Evolutionary conservation across 2,797 vertebrate species (phyloP), one percentile per base, ranked within the genome.

Genomic region (Erithacus rubecula): DNA sequence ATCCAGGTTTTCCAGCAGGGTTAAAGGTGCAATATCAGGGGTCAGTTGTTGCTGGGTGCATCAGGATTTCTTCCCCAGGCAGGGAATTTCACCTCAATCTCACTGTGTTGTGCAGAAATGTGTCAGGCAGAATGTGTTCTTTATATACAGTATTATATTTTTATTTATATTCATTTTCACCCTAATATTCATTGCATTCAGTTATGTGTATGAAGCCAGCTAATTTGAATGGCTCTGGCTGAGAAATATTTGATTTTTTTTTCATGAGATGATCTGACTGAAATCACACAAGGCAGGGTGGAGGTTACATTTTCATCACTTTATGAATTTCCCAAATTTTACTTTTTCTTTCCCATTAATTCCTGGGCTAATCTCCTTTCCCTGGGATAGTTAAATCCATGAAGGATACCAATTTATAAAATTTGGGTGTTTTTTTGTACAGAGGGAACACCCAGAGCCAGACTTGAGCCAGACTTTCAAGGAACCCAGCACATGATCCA

Each of bases 21-120:
- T 51, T 12, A 6, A 70, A 58, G 51, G 60, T 29, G 19, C 16
- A 39, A 3, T 6, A 7, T 20, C 1, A 15, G 58, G 58, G 47
- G 30, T 3, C 56, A 8, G 37, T 2, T 55, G 51, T 21, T 55
- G 72, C 93, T 91, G 79, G 20, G 2, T 4, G 32, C 32, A 39
- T 23, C 58, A 49, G 84, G 29, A 41, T 55, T 68, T 53, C 76
- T 17, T 12, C 26, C 29, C 15, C 2, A 0, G 32, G 36, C n/a
- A 44, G 56, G 65, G 79, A 39, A 72, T 56, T 76, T 36, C 72
- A 5, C 58, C 10, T 36, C 85, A 15, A 20, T 8, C 20, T 26
- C 69, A 1, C 30, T 18, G 46, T 2, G 52, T 5, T 5, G 1
- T 3, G 17, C 51, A 71, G 12, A 32, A 16, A 5, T 32, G 34